Evolutionary conservation across 2,113 vertebrate genomes (phyloP), one percentile per base, ranked within the genome.

Genomic region (Tachysurus vachellii): DNA sequence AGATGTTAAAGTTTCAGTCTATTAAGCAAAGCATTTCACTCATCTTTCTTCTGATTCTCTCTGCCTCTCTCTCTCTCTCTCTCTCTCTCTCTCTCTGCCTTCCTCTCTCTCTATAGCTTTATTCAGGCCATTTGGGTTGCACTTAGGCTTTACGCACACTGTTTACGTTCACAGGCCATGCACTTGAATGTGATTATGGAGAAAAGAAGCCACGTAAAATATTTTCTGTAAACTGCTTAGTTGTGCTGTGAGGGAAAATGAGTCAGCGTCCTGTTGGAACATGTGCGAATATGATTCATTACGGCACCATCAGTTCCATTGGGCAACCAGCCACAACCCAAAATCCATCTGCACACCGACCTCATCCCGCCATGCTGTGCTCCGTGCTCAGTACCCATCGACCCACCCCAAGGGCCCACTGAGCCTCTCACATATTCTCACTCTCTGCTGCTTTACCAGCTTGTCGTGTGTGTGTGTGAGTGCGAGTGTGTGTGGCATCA

Each of bases 261-360:
- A 81, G 79, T 81, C 79, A 81, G 79, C 79, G 42, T 81, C 56
- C 79, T 81, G 54, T 23, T 42, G 79, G 79, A 80, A 59, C 79
- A 42, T 36, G 79, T 80, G 19, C 12, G 4, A 81, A 42, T 28
- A 17, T 81, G 79, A 59, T 59, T 81, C 79, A 81, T 81, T 81
- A 81, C 19, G 1, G 56, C 31, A 42, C 31, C 19, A 14, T 81
- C 56, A 8, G 79, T 23, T 81, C 57, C 31, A 21, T 54, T 23
- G 56, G 56, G 31, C 54, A 59, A 6, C 79, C 53, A 36, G 79
- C n/a, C 31, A 31, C 79, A 80, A 80, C 54, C n/a, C 19, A 36
- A 80, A 80, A 57, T 16, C n/a, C 77, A 31, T 80, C 77, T 57
- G n/a, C 77, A 57, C 53, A 80, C 17, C 11, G n/a, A 31, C 53